Evolutionary conservation across 2,797 vertebrate genomes (phyloP).

Genomic region (Trachops cirrhosus): DNA sequence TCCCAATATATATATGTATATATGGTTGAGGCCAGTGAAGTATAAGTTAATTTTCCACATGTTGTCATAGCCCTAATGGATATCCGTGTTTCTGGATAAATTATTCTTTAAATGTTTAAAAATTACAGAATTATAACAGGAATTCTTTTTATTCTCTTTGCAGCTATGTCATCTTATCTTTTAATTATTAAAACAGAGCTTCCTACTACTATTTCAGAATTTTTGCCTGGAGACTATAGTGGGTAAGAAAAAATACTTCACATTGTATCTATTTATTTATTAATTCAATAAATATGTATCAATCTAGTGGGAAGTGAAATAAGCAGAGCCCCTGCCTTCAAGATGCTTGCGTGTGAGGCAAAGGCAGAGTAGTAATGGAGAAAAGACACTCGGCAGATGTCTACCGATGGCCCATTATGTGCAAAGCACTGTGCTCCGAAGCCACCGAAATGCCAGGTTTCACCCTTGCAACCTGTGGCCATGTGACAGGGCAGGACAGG

Average conservation of each 20-base stretch:
- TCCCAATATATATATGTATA: neutral
- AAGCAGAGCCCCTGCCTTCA: neutral
- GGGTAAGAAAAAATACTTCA: conserved; percentile 85
- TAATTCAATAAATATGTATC: conserved; percentile 13
- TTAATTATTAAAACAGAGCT: conserved; percentile 96
- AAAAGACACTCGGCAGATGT: neutral
- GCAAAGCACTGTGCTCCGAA: neutral
- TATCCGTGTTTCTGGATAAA: neutral
- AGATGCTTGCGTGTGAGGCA: neutral
- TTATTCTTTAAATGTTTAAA: conserved; percentile 48
- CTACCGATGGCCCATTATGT: neutral
- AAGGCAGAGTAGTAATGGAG: neutral
- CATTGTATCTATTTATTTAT: neutral
- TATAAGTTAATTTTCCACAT: neutral
- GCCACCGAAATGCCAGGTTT: fast-evolving
- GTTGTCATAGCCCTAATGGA: neutral
- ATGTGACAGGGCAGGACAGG: neutral
- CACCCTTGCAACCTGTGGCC: neutral
- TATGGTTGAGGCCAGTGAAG: neutral
- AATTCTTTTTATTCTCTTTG: conserved; percentile 73
- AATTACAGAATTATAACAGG: conserved; percentile 42
- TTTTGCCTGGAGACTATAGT: conserved; percentile 83
- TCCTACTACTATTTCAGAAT: conserved; percentile 89
- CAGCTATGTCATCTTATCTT: conserved; percentile 98
- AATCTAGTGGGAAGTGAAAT: conserved; percentile 7